Conservation (phyloP, 2,113 vertebrate genomes). For the Cebus imitator region DNA sequence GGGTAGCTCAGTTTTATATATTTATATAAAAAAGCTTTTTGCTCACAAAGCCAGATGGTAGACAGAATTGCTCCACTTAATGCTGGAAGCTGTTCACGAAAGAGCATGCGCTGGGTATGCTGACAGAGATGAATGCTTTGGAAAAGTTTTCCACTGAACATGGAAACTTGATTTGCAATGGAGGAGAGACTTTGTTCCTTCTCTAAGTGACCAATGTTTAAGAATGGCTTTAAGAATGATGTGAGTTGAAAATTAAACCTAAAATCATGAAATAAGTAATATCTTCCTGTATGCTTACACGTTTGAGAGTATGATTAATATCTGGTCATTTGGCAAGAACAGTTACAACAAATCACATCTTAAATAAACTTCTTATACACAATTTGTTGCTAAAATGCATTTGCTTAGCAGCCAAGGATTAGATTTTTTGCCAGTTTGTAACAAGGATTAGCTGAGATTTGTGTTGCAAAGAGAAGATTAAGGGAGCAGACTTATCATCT, state of each 20-base stretch:
- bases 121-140: slow-evolving; percentile 67
- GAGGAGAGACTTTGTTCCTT: slow-evolving; percentile 18
- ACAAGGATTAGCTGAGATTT: slow-evolving; percentile 60
- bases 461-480: slow-evolving; percentile 56
- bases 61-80: slow-evolving; percentile 60
- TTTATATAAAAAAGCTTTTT: slow-evolving; percentile 45
- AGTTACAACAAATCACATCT: slow-evolving; percentile 55
- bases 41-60: slow-evolving; percentile 71
- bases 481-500: background rate
- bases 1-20: slow-evolving; percentile 63
- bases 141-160: slow-evolving; percentile 58
- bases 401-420: background rate
- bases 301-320: slow-evolving; percentile 36
- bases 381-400: slow-evolving; percentile 29
- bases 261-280: slow-evolving; percentile 45
- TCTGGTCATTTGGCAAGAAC: slow-evolving; percentile 40
- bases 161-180: slow-evolving; percentile 48
- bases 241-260: slow-evolving; percentile 61
- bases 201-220: slow-evolving; percentile 42
- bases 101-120: background rate
- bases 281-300: slow-evolving; percentile 43
- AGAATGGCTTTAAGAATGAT: slow-evolving; percentile 52
- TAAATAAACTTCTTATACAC: slow-evolving; percentile 43
- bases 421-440: slow-evolving; percentile 42
- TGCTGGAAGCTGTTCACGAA: slow-evolving; percentile 58